Evolutionary conservation across 2,888 invertebrate genomes (phyloP), one percentile per base, ranked within the genome.

Genomic region (Trichopoda pennipes): DNA sequence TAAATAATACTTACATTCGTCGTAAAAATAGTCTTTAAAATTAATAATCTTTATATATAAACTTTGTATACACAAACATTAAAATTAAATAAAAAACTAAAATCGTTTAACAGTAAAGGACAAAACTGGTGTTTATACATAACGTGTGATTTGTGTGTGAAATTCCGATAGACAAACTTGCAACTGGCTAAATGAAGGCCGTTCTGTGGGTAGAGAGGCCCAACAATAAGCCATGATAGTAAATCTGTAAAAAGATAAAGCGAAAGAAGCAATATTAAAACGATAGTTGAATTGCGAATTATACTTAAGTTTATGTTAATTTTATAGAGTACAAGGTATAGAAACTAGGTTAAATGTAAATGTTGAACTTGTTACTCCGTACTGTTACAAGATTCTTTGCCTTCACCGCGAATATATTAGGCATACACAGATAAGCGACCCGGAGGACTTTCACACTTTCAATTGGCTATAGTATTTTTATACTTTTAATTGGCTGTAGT

Each of bases 191-290:
- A 96, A 93, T 70, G 96, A 96, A 12, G 97, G 97, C 86, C 97
- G 93, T 89, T 97, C 96, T 89, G 95, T 95, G 12, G 96, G 94
- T 84, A 95, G 94, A 93, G 96, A 95, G 44, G 96, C 96, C 97
- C 97, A 97, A 89, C 97, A 97, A 89, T 96, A 96, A n/a, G 96
- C 96, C 96, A 97, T 97, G 77, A 96, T 96, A 42, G 96, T 96
- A 91, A 96, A 97, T 89, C 95, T 96, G 86, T 35, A 51, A 87
- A 17, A 8, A 64, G 75, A 23, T 83, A 64, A 51, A 72, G 16
- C 0, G 49, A 10, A 44, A 49, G 21, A 42, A 1, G 55, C 21
- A 28, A 28, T 28, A 2, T 28, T 28, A 4, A 28, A 28, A 28
- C 8, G 1, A 6, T 28, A 28, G 3, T 28, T 28, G 6, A 28